Base-by-base conservation (phyloP, 2,888 invertebrate species). In the Chromoteleia sp. region DNA sequence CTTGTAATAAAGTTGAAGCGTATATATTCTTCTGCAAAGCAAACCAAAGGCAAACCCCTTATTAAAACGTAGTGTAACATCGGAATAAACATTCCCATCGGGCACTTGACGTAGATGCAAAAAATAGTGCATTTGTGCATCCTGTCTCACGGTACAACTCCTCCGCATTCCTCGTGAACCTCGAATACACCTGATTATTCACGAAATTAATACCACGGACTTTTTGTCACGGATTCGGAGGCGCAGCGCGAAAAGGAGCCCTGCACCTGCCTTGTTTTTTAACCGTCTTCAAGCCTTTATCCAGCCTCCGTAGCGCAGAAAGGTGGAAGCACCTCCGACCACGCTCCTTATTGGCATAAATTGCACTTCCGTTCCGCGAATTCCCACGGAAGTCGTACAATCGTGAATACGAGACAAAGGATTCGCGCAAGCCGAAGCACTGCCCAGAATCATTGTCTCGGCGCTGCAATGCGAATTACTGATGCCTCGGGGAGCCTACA, bases 381-480 rank as follows among this genome's bases (percentile, higher is more conserved):
- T 91, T 91, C 91, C 91, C 91, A 91, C 91, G 91, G 90, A 90
- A 91, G 88, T 89, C 84, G 86, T 84, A 90, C 89, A 90, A 89
- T 89, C 88, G 87, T 82, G 82, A 81, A 68, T 68, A 82, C 86
- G 86, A 25, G 25, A 89, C 89, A 90, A 90, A 90, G 85, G 85
- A 78, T 75, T 78, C 75, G 75, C 82, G 74, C 61, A 77, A 68
- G 56, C 67, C 67, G 43, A 58, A 71, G 58, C 80, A 39, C 77
- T 59, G 54, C 67, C 67, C 63, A 56, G 67, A 71, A 83, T 83
- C 82, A 59, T 78, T 82, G 82, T 71, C 59, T 75, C 59, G 73
- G 29, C 29, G 29, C 70, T 48, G 79, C 76, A 68, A 73, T 76
- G 65, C 56, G 45, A 65, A 77, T 61, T 61, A 50, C 63, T 63